Conservation (phyloP, 64 coral and sea anemone species). For the Dendronephthya gigantea region DNA sequence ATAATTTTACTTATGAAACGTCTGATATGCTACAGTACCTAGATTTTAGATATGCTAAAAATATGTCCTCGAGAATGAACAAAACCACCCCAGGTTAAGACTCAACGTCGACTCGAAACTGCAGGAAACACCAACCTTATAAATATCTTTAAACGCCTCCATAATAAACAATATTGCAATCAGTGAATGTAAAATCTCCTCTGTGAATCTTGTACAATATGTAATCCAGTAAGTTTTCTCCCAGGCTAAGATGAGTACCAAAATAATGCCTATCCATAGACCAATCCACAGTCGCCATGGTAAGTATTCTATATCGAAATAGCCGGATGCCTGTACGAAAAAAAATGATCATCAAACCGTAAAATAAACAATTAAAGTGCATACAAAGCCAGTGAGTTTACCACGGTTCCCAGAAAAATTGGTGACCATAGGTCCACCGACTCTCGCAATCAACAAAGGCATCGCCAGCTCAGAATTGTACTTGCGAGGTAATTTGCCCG, state of each 20-base stretch:
- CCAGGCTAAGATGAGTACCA: neutral
- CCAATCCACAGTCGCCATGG: neutral
- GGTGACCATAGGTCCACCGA: too few species aligned
- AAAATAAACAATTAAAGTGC: too few species aligned
- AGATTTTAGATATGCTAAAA: too few species aligned
- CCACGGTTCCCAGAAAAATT: too few species aligned
- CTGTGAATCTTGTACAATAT: constrained; percentile 2
- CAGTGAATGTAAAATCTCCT: neutral
- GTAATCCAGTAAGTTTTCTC: constrained; percentile 18
- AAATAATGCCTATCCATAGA: neutral
- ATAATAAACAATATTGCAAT: neutral
- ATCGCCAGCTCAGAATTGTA: too few species aligned
- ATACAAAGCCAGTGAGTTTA: too few species aligned
- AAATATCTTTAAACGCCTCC: constrained; percentile 15
- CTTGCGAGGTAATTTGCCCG: too few species aligned
- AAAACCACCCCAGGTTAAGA: too few species aligned
- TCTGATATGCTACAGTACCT: too few species aligned
- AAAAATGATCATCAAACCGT: neutral
- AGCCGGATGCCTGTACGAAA: neutral
- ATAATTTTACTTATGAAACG: too few species aligned
- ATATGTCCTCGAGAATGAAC: too few species aligned
- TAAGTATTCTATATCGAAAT: neutral
- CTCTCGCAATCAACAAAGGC: too few species aligned
- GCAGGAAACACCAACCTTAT: neutral
- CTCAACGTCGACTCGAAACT: neutral